Conservation (phyloP, 2,797 vertebrate species). For the Paramormyrops hopkinsi region DNA sequence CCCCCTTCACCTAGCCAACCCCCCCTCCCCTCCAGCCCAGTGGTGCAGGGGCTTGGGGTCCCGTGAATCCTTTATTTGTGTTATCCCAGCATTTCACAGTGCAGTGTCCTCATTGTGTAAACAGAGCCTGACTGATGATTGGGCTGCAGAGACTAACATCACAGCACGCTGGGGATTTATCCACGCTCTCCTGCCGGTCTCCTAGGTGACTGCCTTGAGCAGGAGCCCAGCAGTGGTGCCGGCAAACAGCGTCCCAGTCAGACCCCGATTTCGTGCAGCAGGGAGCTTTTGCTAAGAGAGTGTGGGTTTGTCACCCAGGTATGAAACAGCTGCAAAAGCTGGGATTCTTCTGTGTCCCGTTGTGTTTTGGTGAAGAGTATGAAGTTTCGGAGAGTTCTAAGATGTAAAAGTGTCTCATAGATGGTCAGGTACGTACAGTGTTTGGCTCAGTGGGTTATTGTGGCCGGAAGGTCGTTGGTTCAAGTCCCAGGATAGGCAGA, state of each 20-base stretch:
- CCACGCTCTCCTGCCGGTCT: background rate
- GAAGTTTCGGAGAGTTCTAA: background rate
- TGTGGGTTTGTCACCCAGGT: background rate
- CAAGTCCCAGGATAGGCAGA: background rate
- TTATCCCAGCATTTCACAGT: slow-evolving; percentile 20
- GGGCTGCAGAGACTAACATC: background rate
- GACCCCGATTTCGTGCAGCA: background rate
- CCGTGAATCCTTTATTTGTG: slow-evolving; percentile 22
- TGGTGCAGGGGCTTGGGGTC: background rate
- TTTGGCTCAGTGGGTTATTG: background rate
- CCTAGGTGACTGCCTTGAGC: background rate
- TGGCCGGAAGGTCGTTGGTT: background rate
- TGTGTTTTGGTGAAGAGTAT: background rate
- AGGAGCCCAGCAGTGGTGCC: no score
- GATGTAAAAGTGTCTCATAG: background rate
- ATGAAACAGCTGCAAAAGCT: background rate
- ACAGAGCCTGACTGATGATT: slow-evolving; percentile 28
- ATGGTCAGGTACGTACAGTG: background rate
- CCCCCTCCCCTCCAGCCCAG: background rate
- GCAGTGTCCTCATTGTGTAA: slow-evolving; percentile 19
- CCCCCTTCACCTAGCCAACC: background rate
- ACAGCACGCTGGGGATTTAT: background rate
- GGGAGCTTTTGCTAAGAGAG: background rate
- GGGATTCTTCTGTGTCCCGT: background rate
- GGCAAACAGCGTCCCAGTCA: background rate